A percentile compares a stretch with the other conserved stretches of the same genome.
Conservation (phyloP, 2,113 vertebrate genomes). For the Melanotaenia duboulayi region DNA sequence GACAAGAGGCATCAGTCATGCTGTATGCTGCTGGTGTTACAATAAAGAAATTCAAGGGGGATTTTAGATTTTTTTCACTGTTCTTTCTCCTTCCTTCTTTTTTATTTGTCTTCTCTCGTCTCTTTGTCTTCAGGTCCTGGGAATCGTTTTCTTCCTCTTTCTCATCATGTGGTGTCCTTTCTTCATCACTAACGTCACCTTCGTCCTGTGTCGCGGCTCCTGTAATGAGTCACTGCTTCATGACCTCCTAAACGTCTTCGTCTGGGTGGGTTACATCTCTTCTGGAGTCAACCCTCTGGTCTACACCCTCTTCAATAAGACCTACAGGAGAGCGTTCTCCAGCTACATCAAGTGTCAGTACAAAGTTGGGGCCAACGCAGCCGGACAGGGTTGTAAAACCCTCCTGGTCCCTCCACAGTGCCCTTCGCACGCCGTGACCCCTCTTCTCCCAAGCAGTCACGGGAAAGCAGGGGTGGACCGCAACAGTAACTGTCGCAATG, state of each 20-base stretch:
- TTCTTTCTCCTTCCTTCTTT: not conserved
- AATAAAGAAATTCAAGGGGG: not conserved
- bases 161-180: constrained; percentile 99
- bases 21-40: not conserved
- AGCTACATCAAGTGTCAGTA: constrained; percentile 94
- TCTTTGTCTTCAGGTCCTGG: constrained; percentile 83
- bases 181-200: constrained; percentile 97
- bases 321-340: constrained; percentile 95
- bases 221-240: constrained; percentile 89
- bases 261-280: constrained; percentile 98
- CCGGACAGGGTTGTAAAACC: constrained; percentile 63
- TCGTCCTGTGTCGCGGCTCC: constrained; percentile 89
- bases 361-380: constrained; percentile 55
- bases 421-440: constrained; percentile 85
- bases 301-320: constrained; percentile 98
- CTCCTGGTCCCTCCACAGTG: constrained; percentile 81
- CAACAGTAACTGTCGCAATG: constrained; percentile 85
- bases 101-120: too few species aligned
- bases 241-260: constrained; percentile 95
- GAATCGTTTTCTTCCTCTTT: constrained; percentile 98
- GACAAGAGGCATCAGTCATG: not conserved
- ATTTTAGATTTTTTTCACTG: not conserved
- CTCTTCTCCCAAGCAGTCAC: constrained; percentile 75
- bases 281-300: constrained; percentile 96
- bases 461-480: constrained; percentile 85